A percentile compares a stretch with the other conserved stretches of the same genome.
phyloP scores from a whole-genome alignment of 64 coral and sea anemone species.

The Stichodactyla helianthus region DNA sequence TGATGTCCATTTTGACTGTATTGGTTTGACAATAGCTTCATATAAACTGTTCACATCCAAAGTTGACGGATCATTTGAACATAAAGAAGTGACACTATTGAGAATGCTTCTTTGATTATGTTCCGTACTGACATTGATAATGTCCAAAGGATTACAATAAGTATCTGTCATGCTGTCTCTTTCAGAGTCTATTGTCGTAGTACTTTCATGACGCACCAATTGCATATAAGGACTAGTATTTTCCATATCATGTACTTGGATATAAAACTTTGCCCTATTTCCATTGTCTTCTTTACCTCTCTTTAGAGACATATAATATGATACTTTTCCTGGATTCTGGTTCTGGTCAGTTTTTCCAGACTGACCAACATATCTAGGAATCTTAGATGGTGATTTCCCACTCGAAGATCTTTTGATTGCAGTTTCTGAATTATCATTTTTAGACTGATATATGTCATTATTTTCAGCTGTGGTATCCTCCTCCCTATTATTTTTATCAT shows the following conservation, averaged over 20 bases:
- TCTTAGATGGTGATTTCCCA: constrained; percentile 91
- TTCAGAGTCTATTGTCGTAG: constrained; percentile 56
- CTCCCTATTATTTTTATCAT: neutral
- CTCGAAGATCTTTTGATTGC: constrained; percentile 83
- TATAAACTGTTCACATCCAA: constrained; percentile 24
- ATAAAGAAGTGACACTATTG: constrained; percentile 16
- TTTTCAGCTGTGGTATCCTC: neutral
- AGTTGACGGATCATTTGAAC: constrained; percentile 24
- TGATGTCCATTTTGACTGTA: constrained; percentile 26
- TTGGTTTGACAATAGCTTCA: constrained; percentile 20
- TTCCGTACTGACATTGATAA: neutral
- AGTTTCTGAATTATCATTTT: constrained; percentile 65
- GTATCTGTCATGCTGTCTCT: constrained; percentile 40
- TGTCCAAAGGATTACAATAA: constrained; percentile 24
- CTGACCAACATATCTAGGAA: constrained; percentile 81
- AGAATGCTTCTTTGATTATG: constrained; percentile 13
- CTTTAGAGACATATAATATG: constrained; percentile 93
- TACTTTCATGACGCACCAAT: constrained; percentile 52
- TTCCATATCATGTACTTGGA: constrained; percentile 75
- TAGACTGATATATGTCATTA: constrained; percentile 42
- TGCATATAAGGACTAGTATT: constrained; percentile 71
- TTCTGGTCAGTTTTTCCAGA: constrained; percentile 29
- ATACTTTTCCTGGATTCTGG: constrained; percentile 51
- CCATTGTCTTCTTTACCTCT: constrained; percentile 41
- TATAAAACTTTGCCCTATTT: constrained; percentile 78